phyloP scores from a whole-genome alignment of 2,113 vertebrate species.

The Zapus hudsonius region DNA sequence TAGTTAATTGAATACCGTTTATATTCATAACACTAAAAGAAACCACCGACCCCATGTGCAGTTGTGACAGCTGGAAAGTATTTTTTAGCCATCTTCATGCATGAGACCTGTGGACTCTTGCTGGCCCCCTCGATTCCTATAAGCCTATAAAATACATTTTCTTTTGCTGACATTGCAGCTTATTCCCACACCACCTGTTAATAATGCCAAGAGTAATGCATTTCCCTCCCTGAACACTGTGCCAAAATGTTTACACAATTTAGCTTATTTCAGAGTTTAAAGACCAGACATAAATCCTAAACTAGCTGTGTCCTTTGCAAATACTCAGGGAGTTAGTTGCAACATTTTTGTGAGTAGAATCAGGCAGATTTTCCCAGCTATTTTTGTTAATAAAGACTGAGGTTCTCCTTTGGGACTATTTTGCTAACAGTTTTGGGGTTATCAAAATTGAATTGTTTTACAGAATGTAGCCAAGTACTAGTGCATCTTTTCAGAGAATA shows the following conservation, averaged over 20 bases:
- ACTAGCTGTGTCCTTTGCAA: slow-evolving; percentile 56
- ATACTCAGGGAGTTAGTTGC: slow-evolving; percentile 43
- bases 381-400: slow-evolving; percentile 67
- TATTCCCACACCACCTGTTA: slow-evolving; percentile 80
- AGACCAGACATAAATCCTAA: slow-evolving; percentile 74
- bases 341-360: slow-evolving; percentile 62
- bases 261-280: slow-evolving; percentile 74
- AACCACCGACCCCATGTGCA: slow-evolving; percentile 18
- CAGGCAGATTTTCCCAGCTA: slow-evolving; percentile 29
- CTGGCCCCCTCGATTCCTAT: background rate
- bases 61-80: slow-evolving; percentile 80
- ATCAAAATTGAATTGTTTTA: slow-evolving; percentile 22
- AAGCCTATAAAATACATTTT: slow-evolving; percentile 77
- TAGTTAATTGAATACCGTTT: slow-evolving; percentile 72
- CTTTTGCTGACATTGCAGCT: slow-evolving; percentile 77
- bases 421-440: slow-evolving; percentile 41
- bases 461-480: background rate
- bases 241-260: slow-evolving; percentile 80
- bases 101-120: slow-evolving; percentile 47
- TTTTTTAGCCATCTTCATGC: slow-evolving; percentile 72
- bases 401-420: slow-evolving; percentile 2
- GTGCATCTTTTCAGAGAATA: background rate
- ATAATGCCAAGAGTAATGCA: slow-evolving; percentile 73
- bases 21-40: slow-evolving; percentile 72
- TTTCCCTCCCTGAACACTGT: slow-evolving; percentile 75